phyloP scores from a whole-genome alignment of 2,797 vertebrate genomes.

The Tympanoctomys barrerae region DNA sequence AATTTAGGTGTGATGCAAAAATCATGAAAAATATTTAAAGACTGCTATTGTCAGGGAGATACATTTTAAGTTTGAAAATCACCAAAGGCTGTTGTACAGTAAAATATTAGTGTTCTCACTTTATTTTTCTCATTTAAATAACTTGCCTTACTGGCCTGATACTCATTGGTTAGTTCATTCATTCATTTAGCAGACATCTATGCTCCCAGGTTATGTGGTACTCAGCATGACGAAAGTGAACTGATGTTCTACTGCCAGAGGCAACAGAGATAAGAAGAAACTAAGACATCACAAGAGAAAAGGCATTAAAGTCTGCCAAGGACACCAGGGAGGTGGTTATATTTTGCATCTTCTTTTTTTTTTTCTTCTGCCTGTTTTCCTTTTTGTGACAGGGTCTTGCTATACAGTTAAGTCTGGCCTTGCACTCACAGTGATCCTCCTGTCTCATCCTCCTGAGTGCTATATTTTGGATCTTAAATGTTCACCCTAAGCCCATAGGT shows the following conservation, averaged over 20 bases:
- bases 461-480: not conserved
- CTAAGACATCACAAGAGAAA: not conserved
- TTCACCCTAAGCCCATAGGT: too few relatives aligned
- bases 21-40: not conserved
- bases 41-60: not conserved
- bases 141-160: not conserved
- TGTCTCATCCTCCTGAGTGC: too few relatives aligned
- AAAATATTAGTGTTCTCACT: not conserved
- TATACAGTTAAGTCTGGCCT: too few relatives aligned
- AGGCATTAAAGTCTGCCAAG: not conserved
- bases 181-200: not conserved
- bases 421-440: too few relatives aligned
- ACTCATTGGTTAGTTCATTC: not conserved
- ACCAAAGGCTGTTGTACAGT: not conserved
- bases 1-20: not conserved
- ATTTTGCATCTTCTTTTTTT: not conserved
- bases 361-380: too few relatives aligned
- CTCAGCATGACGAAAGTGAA: not conserved
- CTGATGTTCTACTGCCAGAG: not conserved
- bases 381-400: too few relatives aligned
- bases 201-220: not conserved
- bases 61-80: not conserved
- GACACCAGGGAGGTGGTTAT: not conserved
- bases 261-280: not conserved
- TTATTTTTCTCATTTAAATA: slow-evolving; percentile 11